Base-by-base conservation (phyloP, 2,888 invertebrate species). In the Tetragnatha montana region DNA sequence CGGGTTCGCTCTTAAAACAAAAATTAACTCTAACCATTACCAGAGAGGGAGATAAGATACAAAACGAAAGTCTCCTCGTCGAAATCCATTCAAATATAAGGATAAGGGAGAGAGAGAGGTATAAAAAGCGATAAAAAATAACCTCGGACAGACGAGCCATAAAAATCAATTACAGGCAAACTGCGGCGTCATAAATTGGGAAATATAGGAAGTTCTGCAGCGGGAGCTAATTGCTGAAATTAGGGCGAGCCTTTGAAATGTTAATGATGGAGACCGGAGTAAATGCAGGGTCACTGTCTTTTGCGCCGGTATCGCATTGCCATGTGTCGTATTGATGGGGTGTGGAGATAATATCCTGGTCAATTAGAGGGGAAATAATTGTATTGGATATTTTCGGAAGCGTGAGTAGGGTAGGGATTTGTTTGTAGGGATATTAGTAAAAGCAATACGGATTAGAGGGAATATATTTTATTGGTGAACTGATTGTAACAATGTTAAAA, bases 181-280 rank as follows among this genome's bases (percentile, higher is more conserved):
- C 80, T n/a, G 74, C 73, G 47, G 68, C 60, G 86, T 86, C 86
- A 86, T 86, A 86, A 86, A 86, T 86, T 86, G 47, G 60, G 86
- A 86, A 86, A 86, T 86, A 80, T 86, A 79, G 86, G 73, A 79
- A 86, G 86, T 86, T 60, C 86, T 86, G 73, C 73, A 22, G 80
- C 76, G 19, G 21, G 8, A 60, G 86, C 78, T 86, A 86, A 86
- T 86, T 86, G 80, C 73, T 21, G 68, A 74, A 22, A 86, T 86
- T 80, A 73, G 71, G 73, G 47, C 47, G 22, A 35, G 68, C 86
- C 51, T 80, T 73, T 86, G 80, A 86, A 86, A 86, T 73, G 80
- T 79, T 86, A 86, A 86, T 86, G 73, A 60, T 22, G 74, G 22
- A 60, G 50, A 35, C 22, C 60, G 71, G 73, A 86, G 74, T 60